Percentiles rank a stretch among this genome's conserved stretches.
Conservation (phyloP, 2,888 invertebrate species). For the Didymodactylos carnosus region DNA sequence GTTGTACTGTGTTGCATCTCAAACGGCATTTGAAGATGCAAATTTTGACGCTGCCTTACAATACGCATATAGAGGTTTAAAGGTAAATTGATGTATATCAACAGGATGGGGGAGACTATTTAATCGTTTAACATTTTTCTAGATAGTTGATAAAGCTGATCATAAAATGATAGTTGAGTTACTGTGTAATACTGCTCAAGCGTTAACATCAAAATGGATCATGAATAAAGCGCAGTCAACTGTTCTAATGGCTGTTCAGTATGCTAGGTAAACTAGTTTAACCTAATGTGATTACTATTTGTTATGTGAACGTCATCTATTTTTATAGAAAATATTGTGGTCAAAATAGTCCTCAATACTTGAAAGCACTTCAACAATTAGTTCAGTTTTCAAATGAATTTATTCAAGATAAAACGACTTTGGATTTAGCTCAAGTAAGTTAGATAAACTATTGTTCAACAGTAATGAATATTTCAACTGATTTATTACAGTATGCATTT, state of each 20-base stretch:
- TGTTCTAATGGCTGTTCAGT: not conserved
- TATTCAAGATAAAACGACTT: not conserved
- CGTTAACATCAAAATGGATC: not conserved
- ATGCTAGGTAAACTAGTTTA: not conserved
- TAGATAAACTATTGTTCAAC: not conserved
- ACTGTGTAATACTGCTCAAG: not conserved
- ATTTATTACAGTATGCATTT: not conserved
- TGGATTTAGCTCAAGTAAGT: not conserved
- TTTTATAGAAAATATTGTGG: not conserved
- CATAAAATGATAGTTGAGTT: not conserved
- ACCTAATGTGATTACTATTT: not conserved
- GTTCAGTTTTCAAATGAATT: not conserved
- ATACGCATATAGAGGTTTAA: not conserved
- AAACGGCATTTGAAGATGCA: not conserved
- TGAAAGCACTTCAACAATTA: not conserved
- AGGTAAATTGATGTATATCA: no score
- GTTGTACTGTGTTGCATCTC: not conserved
- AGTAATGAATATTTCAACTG: not conserved
- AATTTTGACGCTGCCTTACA: not conserved
- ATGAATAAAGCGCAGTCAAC: not conserved
- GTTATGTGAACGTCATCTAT: no score
- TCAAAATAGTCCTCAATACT: not conserved
- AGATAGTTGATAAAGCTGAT: not conserved
- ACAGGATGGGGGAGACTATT: no score
- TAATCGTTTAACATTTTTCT: no score